Evolutionary conservation across 2,888 invertebrate genomes (phyloP).

Genomic region (Coelopa pilipes): DNA sequence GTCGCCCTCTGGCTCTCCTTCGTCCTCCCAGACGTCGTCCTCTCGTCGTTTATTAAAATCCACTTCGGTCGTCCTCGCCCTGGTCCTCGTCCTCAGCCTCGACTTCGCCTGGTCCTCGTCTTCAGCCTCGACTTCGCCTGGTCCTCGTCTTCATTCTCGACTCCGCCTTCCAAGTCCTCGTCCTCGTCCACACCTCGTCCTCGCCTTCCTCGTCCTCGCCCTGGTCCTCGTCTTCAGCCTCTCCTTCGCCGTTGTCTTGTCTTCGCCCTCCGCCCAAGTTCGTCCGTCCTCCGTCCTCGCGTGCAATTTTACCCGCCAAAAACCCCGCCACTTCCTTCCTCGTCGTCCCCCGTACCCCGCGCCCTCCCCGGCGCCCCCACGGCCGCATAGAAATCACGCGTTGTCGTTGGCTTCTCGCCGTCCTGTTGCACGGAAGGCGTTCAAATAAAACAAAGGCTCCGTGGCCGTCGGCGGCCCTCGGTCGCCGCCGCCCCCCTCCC

Average conservation of each 20-base stretch:
- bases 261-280: too few relatives aligned
- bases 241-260: too few relatives aligned
- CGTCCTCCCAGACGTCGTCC: not conserved
- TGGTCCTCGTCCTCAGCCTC: not conserved
- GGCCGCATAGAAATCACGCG: conserved; percentile 16
- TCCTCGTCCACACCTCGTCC: too few relatives aligned
- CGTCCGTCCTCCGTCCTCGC: not conserved
- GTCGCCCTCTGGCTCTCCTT: too few relatives aligned
- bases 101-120: too few relatives aligned
- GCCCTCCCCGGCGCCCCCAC: not conserved
- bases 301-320: conserved; percentile 26
- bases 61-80: conserved; percentile 35
- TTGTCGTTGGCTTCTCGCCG: conserved; percentile 15
- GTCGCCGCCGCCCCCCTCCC: not conserved
- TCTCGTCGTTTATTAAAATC: conserved; percentile 50
- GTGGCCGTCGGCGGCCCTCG: too few relatives aligned
- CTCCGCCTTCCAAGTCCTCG: too few relatives aligned
- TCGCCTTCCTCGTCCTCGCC: too few relatives aligned
- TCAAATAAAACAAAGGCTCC: conserved; percentile 42
- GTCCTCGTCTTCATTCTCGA: too few relatives aligned
- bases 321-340: not conserved
- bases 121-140: too few relatives aligned
- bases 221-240: too few relatives aligned
- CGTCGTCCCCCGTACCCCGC: not conserved
- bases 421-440: conserved; percentile 28